A percentile compares a stretch with the other conserved stretches of the same genome.
These are phyloP conservation scores for Nothocercus nigrocapillus DNA, from an alignment of 2,113 vertebrate genomes.

Conservation along the genomic window DNA sequence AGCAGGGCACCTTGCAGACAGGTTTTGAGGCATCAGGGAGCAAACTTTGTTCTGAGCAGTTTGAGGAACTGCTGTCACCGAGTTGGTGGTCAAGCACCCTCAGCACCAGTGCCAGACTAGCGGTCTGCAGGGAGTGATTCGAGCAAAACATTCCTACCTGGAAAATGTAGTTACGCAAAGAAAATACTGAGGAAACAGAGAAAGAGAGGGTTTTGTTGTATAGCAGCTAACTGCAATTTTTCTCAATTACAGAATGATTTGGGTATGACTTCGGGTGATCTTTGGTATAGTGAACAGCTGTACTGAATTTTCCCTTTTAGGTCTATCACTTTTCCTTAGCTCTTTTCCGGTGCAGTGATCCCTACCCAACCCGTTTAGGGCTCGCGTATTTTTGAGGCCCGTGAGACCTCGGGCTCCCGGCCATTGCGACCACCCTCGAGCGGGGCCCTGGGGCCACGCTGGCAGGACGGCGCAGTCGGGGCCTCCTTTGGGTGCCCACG, in stretches of 20 bases:
- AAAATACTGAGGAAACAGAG: not conserved
- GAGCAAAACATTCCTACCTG: not conserved
- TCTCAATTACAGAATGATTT: not conserved
- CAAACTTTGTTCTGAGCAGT: not conserved
- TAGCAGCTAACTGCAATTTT: not conserved
- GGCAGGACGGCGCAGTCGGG: no score
- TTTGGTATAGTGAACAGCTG: not conserved
- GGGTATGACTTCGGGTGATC: not conserved
- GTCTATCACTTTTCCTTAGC: not conserved
- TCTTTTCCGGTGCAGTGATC: not conserved
- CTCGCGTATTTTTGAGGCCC: not conserved
- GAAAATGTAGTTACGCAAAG: not conserved
- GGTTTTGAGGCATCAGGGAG: not conserved
- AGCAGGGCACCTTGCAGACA: not conserved
- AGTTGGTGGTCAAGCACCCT: not conserved
- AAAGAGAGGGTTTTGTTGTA: not conserved
- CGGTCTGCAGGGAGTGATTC: not conserved
- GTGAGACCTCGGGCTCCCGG: not conserved
- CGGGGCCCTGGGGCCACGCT: not conserved
- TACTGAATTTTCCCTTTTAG: not conserved
- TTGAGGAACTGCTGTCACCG: not conserved
- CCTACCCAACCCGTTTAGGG: not conserved
- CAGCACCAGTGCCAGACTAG: accelerated
- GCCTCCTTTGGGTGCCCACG: not conserved
- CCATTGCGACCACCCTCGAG: not conserved